Conservation (phyloP, 1,140 invertebrate genomes). For the Ips nitidus region DNA sequence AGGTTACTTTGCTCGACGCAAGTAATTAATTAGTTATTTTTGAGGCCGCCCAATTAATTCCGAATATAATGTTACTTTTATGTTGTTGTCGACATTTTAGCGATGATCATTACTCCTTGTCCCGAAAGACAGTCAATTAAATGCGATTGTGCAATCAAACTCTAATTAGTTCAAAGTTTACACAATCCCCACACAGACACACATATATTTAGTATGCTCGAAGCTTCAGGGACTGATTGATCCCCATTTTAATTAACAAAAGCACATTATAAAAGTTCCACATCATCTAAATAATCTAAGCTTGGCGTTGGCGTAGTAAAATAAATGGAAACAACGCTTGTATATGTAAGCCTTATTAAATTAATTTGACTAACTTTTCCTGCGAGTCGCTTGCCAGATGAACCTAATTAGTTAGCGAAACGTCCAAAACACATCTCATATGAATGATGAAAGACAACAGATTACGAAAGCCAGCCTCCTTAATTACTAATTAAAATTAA, state of each 20-base stretch:
- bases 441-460: conserved; percentile 27
- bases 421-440: conserved; percentile 25
- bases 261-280: background rate
- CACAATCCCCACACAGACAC: background rate
- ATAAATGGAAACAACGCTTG: background rate
- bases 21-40: too few species aligned
- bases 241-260: background rate
- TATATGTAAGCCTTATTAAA: conserved; percentile 26
- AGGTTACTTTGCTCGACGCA: too few species aligned
- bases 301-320: too few species aligned
- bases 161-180: too few species aligned
- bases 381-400: conserved; percentile 12
- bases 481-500: conserved; percentile 28
- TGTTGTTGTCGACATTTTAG: background rate
- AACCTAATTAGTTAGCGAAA: conserved; percentile 27
- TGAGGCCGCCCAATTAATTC: too few species aligned
- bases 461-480: conserved; percentile 21
- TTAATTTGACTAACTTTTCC: conserved; percentile 20
- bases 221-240: background rate
- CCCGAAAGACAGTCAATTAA: background rate
- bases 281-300: too few species aligned
- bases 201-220: background rate
- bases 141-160: too few species aligned
- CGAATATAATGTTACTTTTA: background rate
- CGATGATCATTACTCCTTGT: background rate